Evolutionary conservation across 2,797 vertebrate species (phyloP).

Genomic region (Micrastur ruficollis): DNA sequence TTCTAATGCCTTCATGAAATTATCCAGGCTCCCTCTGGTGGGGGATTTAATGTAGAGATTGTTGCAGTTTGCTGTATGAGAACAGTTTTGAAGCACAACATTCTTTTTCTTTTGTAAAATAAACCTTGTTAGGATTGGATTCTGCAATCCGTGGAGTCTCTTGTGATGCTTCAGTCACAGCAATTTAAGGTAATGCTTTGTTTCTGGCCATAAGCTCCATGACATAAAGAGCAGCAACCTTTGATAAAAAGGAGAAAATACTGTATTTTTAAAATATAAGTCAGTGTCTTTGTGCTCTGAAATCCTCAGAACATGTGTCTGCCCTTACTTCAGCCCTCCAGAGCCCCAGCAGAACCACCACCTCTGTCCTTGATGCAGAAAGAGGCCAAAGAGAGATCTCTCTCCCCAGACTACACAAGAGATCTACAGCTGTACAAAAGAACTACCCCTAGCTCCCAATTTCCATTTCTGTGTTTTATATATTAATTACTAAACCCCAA

Average conservation of each 20-base stretch:
- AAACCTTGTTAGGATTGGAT: not conserved
- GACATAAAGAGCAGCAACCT: not conserved
- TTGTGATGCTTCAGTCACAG: not conserved
- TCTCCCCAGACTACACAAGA: not conserved
- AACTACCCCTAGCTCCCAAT: not conserved
- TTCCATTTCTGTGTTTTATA: not conserved
- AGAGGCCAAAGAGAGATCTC: not conserved
- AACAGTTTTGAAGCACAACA: not conserved
- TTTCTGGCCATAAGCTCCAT: not conserved
- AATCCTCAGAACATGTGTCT: not conserved
- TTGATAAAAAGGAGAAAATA: not conserved
- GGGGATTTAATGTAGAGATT: not conserved
- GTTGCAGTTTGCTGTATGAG: not conserved
- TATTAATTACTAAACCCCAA: not conserved
- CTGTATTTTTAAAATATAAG: not conserved
- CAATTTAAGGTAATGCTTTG: not conserved
- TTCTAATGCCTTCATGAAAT: not conserved
- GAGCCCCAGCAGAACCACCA: not conserved
- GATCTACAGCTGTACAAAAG: accelerated
- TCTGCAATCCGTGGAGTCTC: not conserved
- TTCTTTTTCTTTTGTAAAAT: not conserved
- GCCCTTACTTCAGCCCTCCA: not conserved
- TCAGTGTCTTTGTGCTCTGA: not conserved
- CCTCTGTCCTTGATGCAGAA: not conserved
- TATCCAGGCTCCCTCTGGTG: slow-evolving; percentile 57